phyloP scores from a whole-genome alignment of 2,113 vertebrate species.

The Tursiops truncatus region DNA sequence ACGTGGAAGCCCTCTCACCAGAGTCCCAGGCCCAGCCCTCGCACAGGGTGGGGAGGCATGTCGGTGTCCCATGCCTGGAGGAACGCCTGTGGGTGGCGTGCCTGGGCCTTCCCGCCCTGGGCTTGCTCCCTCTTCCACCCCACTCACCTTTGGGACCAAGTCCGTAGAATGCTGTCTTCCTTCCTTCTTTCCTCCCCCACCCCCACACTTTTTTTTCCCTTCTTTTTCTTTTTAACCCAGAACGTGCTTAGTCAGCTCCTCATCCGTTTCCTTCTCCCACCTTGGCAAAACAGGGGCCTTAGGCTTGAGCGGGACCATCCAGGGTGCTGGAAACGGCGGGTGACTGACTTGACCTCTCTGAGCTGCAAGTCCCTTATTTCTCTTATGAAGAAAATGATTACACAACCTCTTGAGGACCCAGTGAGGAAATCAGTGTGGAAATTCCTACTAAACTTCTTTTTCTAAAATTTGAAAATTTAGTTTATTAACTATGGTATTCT shows the following conservation, averaged over 20 bases:
- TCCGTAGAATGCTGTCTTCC: not conserved
- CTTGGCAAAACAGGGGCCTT: not conserved
- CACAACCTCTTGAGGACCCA: not conserved
- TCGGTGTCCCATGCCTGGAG: not conserved
- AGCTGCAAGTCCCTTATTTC: not conserved
- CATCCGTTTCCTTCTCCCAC: not conserved
- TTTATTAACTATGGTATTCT: not conserved
- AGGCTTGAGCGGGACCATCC: not conserved
- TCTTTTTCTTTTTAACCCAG: not conserved
- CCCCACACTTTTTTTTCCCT: no score
- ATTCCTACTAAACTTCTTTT: not conserved
- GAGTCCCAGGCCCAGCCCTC: not conserved
- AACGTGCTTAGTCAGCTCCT: not conserved
- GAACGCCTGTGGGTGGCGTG: not conserved
- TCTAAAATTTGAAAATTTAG: not conserved
- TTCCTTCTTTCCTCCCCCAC: not conserved
- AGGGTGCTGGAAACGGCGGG: not conserved
- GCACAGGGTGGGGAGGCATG: not conserved
- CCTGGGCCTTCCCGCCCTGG: no score
- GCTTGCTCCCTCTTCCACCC: not conserved
- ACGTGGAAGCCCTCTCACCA: not conserved
- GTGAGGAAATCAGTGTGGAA: not conserved
- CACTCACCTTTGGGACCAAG: not conserved
- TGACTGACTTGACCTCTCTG: not conserved
- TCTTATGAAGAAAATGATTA: not conserved